A percentile compares a stretch with the other conserved stretches of the same genome.
phyloP scores from a whole-genome alignment of 1,140 invertebrate species.

The Daktulosphaira vitifoliae region DNA sequence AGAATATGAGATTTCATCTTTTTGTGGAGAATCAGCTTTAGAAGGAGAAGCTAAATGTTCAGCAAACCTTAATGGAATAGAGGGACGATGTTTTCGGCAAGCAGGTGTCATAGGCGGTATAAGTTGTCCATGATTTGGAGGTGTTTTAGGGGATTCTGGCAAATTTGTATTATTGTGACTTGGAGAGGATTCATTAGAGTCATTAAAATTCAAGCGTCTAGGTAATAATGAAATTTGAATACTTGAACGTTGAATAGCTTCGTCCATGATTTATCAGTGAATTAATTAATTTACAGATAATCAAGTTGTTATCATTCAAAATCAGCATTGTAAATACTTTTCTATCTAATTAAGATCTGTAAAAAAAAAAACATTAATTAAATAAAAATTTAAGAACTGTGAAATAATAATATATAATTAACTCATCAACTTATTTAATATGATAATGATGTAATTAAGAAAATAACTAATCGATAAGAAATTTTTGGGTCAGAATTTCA shows the following conservation, averaged over 20 bases:
- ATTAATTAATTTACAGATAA: neutral
- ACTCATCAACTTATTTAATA: no score
- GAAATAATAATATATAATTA: no score
- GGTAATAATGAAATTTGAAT: neutral
- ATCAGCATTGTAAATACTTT: slow-evolving; percentile 4
- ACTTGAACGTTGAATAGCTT: neutral
- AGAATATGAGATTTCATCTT: slow-evolving; percentile 9
- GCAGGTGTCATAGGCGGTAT: slow-evolving; percentile 1
- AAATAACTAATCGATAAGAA: no score
- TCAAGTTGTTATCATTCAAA: slow-evolving; percentile 1
- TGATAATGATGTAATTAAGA: no score
- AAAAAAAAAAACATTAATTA: slow-evolving; percentile 6
- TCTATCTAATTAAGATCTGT: neutral
- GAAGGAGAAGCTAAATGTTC: slow-evolving; percentile 16
- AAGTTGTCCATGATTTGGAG: slow-evolving; percentile 5
- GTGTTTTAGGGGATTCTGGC: slow-evolving; percentile 13
- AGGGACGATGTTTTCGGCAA: neutral
- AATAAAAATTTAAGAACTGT: no score
- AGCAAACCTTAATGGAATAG: slow-evolving; percentile 1
- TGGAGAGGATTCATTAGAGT: slow-evolving; percentile 13
- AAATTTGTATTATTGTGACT: neutral
- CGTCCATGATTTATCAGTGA: slow-evolving; percentile 9
- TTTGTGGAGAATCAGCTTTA: slow-evolving; percentile 18
- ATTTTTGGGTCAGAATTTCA: no score
- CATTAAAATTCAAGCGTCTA: slow-evolving; percentile 20